phyloP scores from a whole-genome alignment of 2,888 invertebrate genomes.

The Actias luna region DNA sequence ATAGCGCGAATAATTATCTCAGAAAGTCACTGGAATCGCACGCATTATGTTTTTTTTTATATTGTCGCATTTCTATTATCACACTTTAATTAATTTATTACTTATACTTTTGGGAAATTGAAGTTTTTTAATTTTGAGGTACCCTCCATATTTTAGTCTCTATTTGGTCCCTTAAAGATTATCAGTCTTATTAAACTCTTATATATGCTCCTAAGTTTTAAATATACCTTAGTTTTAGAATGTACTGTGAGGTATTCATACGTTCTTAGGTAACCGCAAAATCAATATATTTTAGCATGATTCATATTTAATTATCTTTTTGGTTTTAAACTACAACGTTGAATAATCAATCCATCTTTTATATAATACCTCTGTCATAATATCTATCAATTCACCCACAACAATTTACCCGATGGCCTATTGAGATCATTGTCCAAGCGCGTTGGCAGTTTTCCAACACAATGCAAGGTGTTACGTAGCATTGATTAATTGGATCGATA shows the following conservation, averaged over 20 bases:
- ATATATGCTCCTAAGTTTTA: too few species aligned
- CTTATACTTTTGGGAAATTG: too few species aligned
- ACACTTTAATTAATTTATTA: too few species aligned
- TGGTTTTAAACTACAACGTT: neutral
- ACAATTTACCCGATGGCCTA: constrained; percentile 23
- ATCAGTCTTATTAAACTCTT: too few species aligned
- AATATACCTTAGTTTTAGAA: too few species aligned
- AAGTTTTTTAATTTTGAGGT: too few species aligned
- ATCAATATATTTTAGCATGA: neutral
- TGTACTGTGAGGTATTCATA: neutral
- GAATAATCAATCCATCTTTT: neutral
- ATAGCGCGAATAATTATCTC: neutral
- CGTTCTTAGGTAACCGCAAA: neutral
- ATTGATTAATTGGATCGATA: constrained; percentile 21
- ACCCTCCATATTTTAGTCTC: too few species aligned
- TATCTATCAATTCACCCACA: neutral
- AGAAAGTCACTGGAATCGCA: neutral
- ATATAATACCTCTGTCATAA: constrained; percentile 5
- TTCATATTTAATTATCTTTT: neutral
- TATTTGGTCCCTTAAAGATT: too few species aligned
- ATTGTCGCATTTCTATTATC: neutral
- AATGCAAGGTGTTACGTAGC: constrained; percentile 18
- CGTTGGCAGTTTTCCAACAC: constrained; percentile 19
- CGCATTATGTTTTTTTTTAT: too few species aligned
- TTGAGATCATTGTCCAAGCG: constrained; percentile 22